Percentiles rank a stretch among this genome's conserved stretches.
phyloP scores from a whole-genome alignment of 1,140 invertebrate species.

The Anastrepha ludens region DNA sequence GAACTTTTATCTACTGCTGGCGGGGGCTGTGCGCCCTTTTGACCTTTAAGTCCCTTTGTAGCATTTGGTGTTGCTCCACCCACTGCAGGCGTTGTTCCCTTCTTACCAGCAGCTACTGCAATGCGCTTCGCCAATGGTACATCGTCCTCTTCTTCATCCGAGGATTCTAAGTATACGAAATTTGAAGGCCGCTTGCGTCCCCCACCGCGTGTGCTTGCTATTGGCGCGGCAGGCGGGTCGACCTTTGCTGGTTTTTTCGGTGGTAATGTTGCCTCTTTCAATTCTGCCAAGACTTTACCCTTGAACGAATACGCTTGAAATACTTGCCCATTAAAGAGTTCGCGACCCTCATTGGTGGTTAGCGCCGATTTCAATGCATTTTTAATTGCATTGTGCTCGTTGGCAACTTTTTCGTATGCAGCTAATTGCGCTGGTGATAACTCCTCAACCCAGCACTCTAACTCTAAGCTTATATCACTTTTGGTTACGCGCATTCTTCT shows the following conservation, averaged over 20 bases:
- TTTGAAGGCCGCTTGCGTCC: constrained; percentile 62
- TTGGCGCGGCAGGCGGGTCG: not conserved
- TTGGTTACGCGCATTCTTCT: constrained; percentile 66
- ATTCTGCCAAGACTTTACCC: constrained; percentile 70
- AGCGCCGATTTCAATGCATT: constrained; percentile 77
- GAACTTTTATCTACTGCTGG: constrained; percentile 59
- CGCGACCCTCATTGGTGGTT: constrained; percentile 78
- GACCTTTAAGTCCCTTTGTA: constrained; percentile 5
- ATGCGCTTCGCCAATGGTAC: constrained; percentile 71
- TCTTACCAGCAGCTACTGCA: constrained; percentile 66
- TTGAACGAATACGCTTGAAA: constrained; percentile 76
- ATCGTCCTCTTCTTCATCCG: constrained; percentile 73
- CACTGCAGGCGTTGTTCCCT: constrained; percentile 54
- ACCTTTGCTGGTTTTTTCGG: constrained; percentile 75
- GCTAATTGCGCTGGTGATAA: constrained; percentile 78
- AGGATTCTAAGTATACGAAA: constrained; percentile 69
- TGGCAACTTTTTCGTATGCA: constrained; percentile 76
- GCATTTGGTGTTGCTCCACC: not conserved
- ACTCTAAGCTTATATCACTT: constrained; percentile 75
- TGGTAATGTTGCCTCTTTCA: constrained; percentile 75
- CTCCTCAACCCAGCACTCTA: constrained; percentile 82
- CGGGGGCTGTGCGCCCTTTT: constrained; percentile 11
- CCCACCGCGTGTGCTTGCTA: constrained; percentile 32
- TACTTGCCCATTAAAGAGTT: constrained; percentile 78
- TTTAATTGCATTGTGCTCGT: constrained; percentile 79